Base-by-base conservation (phyloP, 92 coral and sea anemone species). In the Epizoanthus rinbou region DNA sequence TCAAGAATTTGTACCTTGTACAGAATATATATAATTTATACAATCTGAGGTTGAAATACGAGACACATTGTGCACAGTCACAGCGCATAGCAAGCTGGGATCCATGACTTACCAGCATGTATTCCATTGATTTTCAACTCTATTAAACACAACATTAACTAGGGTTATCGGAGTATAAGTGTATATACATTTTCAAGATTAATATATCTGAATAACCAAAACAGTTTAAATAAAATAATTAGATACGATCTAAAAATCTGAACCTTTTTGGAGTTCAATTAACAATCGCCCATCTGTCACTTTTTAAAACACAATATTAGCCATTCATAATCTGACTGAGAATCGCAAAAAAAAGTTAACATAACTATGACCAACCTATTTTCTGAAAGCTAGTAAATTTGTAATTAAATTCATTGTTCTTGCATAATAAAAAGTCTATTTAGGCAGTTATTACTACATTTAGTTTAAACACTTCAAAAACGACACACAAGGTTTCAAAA, bases 61-160 rank as follows among this genome's bases (percentile, higher is more conserved):
- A 67, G 43, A 18, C 16, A 14, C 5, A 13, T 28, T 65, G 11
- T 28, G 71, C 71, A 28, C 17, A 8, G 16, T 1, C 71, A 28
- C 17, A 8, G 16, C 0, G 71, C 35, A 8, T 28, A 25, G 5
- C 71, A 39, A 65, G 35, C 22, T 33, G 43, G 73, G 31, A 67
- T 67, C 19, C 73, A 67, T 16, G 50, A 67, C 73, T 33, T 67
- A 43, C 31, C 73, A 33, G 73, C 73, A 67, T 67, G 35, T 45
- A 72, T 57, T 45, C 76, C 17, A 50, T 47, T 16, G 76, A 21
- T 72, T 72, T 45, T 47, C 54, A n/a, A 22, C 8, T 8, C 75
- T 43, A 71, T 50, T 71, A 64, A 64, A 35, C 35, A 19, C n/a
- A 47, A 9, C 24, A 72, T 15, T 50, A 72, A 72, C n/a, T 9